Percentiles rank a stretch among this genome's conserved stretches.
phyloP scores from a whole-genome alignment of 2,888 invertebrate genomes.

The Leucania comma region DNA sequence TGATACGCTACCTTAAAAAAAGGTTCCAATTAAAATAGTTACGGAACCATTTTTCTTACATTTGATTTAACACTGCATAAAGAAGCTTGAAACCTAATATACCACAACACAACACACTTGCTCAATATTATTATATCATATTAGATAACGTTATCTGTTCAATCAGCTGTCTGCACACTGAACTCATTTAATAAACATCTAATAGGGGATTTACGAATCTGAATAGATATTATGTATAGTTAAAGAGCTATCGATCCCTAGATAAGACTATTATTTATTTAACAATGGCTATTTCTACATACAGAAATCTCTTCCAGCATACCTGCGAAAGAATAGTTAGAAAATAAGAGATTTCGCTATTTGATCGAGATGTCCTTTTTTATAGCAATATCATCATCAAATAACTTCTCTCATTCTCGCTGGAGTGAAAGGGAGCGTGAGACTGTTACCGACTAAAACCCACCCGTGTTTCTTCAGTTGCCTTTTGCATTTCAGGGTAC shows the following conservation, averaged over 20 bases:
- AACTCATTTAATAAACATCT: conserved; percentile 46
- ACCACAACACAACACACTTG: background rate
- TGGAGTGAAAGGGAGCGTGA: too few relatives aligned
- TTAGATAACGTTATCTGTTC: conserved; percentile 42
- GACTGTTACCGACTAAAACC: too few relatives aligned
- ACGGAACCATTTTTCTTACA: background rate
- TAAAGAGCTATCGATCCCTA: conserved; percentile 1
- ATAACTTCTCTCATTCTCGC: too few relatives aligned
- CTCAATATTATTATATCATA: conserved; percentile 31
- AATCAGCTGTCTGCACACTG: conserved; percentile 38
- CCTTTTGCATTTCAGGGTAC: too few relatives aligned
- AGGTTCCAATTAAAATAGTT: background rate
- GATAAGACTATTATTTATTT: too few relatives aligned
- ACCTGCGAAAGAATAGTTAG: too few relatives aligned
- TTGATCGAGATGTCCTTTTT: background rate
- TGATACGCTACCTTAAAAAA: too few relatives aligned
- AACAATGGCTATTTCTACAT: too few relatives aligned
- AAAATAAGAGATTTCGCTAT: too few relatives aligned
- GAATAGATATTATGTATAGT: background rate
- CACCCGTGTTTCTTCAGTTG: too few relatives aligned
- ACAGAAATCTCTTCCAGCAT: too few relatives aligned
- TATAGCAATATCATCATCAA: too few relatives aligned
- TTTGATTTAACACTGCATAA: background rate
- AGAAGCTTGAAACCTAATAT: conserved; percentile 1
- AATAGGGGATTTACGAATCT: background rate